Base-by-base conservation (phyloP, 2,888 invertebrate genomes). In the Euplexia lucipara region DNA sequence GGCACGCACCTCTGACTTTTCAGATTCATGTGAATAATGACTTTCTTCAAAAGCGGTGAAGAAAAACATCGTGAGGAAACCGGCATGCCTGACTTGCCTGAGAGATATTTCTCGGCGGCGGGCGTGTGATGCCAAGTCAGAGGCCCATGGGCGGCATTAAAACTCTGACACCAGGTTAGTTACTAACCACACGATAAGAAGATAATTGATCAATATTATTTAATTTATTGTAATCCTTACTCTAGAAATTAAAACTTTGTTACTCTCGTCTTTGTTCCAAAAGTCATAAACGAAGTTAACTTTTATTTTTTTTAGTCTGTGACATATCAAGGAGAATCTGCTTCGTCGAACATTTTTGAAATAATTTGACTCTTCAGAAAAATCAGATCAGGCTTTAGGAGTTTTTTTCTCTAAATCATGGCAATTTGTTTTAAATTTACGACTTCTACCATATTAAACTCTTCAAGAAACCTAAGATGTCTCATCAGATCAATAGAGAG, bases 401-500 rank as follows among this genome's bases (percentile, higher is more conserved):
- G 3, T 1, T 44, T 37, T 26, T 54, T 18, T 12, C 26, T 35
- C 3, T 18, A 34, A 83, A 91, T 82, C 81, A 95, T 95, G 95
- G 92, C 94, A 75, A 79, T 83, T 62, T 88, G 90, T 86, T 91
- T 92, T 64, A 95, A 93, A 87, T 67, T 93, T 60, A 90, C 91
- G 61, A 89, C 92, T 71, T 86, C 90, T 39, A 82, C 84, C 2
- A 34, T 93, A 52, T 37, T 88, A 5, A 90, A 87, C 54, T 85
- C 90, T 2, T 88, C 92, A 0, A 92, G 88, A 71, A 93, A 92
- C 70, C 79, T 90, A 18, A 86, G 92, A 64, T 88, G 89, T 62
- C 84, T 91, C 22, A 86, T 92, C 26, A 85, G 85, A 20, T 78
- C 91, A n/a, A 82, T 90, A 49, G 82, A 93, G 63, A 90, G 91